Evolutionary conservation across 92 coral and sea anemone genomes (phyloP).

Genomic region (Isaurus tuberculatus): DNA sequence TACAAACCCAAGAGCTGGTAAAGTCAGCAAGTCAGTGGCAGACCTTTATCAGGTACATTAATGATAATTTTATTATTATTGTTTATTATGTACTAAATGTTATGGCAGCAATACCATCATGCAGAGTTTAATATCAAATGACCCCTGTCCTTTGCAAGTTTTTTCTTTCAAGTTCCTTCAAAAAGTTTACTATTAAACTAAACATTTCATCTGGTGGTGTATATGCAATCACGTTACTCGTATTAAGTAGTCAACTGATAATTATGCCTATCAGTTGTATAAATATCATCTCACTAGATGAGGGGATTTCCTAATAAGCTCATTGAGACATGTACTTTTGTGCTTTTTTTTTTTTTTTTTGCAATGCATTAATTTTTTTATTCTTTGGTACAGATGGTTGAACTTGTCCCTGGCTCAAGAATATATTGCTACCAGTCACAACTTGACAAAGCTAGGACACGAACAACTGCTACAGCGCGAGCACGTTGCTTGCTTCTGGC

Average conservation of each 20-base stretch:
- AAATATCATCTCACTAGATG: too few species aligned
- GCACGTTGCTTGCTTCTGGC: not conserved
- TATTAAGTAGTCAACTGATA: too few species aligned
- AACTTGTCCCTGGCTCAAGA: not conserved
- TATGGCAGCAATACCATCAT: too few species aligned
- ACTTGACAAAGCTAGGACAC: not conserved
- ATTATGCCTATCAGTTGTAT: too few species aligned
- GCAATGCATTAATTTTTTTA: not conserved
- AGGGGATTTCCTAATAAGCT: too few species aligned
- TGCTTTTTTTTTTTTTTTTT: not conserved
- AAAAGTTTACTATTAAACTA: too few species aligned
- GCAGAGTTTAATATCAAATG: too few species aligned
- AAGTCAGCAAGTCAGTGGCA: not conserved
- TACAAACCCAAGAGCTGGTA: not conserved
- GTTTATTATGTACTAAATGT: too few species aligned
- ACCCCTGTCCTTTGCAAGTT: not conserved
- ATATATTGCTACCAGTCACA: not conserved
- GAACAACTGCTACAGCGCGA: not conserved
- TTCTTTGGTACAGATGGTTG: not conserved
- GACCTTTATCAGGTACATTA: slow-evolving; percentile 17
- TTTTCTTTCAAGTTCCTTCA: too few species aligned
- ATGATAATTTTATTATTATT: not conserved
- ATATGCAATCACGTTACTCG: too few species aligned
- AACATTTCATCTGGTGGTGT: too few species aligned
- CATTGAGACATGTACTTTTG: too few species aligned